Evolutionary conservation across 2,888 invertebrate genomes (phyloP), one percentile per base, ranked within the genome.

Genomic region (Hydriomena furcata): DNA sequence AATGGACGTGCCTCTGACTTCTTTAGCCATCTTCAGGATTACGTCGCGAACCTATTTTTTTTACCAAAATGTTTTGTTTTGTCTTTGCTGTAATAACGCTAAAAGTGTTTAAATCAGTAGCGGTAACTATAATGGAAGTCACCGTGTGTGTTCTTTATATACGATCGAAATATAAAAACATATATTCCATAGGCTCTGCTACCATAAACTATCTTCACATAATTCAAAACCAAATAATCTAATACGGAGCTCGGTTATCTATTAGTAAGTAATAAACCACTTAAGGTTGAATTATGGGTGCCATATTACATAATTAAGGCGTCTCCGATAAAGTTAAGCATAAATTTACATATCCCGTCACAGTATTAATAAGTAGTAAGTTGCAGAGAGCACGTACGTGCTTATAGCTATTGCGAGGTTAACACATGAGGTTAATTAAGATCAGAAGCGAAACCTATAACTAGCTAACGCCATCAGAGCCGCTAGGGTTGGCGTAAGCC

Each of bases 351-450:
- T 82, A 82, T 76, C 65, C 65, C 68, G 71, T 71, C 73, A 75
- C 72, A 72, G 66, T 81, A 81, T 79, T 81, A 82, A 79, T 81
- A 81, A 77, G 79, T 65, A 73, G 69, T 70, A 72, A 82, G 73
- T 52, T 46, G 72, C 66, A 68, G 65, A 65, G 71, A 73, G 72
- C 71, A 69, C 73, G 74, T 76, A 76, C 69, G 11, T 44, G 34
- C 24, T 75, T 79, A 73, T 76, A 80, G 80, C 79, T 78, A 79
- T 76, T 74, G 82, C 78, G 79, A 76, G 83, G 81, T 84, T 84
- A 84, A 84, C 84, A 84, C 82, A 82, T 82, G 82, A 83, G 87
- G 87, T 88, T 88, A 87, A 89, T 88, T 87, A 87, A 87, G 85
- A 86, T 84, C 82, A 77, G 79, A 78, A 71, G 76, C 79, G 80